Percentiles rank a stretch among this genome's conserved stretches.
These are phyloP conservation scores for Cyclura pinguis DNA, from an alignment of 2,797 vertebrate genomes.

Conservation along the genomic window DNA sequence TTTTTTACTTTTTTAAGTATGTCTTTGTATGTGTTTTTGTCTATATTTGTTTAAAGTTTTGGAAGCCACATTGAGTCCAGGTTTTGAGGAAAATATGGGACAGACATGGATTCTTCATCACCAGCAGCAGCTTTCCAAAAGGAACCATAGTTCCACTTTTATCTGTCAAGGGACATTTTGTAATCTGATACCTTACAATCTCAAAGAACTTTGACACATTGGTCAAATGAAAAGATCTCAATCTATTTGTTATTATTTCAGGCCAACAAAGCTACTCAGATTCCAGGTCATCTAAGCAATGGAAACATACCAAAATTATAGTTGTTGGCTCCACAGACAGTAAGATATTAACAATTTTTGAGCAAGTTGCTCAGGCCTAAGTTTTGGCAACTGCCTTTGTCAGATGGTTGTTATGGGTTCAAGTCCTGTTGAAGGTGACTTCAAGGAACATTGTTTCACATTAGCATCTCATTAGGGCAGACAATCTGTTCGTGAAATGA, in stretches of 20 bases:
- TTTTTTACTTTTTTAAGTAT: too few relatives aligned
- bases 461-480: not conserved
- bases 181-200: not conserved
- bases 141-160: not conserved
- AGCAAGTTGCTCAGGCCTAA: not conserved
- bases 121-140: too few relatives aligned
- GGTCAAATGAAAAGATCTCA: not conserved
- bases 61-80: too few relatives aligned
- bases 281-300: too few relatives aligned
- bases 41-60: too few relatives aligned
- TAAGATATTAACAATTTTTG: not conserved
- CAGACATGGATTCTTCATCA: too few relatives aligned
- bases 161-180: not conserved
- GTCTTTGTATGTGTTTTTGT: too few relatives aligned
- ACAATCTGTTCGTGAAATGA: constrained; percentile 16
- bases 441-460: not conserved
- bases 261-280: too few relatives aligned
- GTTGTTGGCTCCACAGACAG: not conserved
- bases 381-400: not conserved
- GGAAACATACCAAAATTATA: not conserved
- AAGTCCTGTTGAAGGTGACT: constrained; percentile 20
- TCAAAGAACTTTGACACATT: not conserved
- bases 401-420: constrained; percentile 1
- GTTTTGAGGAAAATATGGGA: too few relatives aligned
- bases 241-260: too few relatives aligned